Base-by-base conservation (phyloP, 2,113 vertebrate species). In the Paramisgurnus dabryanus region DNA sequence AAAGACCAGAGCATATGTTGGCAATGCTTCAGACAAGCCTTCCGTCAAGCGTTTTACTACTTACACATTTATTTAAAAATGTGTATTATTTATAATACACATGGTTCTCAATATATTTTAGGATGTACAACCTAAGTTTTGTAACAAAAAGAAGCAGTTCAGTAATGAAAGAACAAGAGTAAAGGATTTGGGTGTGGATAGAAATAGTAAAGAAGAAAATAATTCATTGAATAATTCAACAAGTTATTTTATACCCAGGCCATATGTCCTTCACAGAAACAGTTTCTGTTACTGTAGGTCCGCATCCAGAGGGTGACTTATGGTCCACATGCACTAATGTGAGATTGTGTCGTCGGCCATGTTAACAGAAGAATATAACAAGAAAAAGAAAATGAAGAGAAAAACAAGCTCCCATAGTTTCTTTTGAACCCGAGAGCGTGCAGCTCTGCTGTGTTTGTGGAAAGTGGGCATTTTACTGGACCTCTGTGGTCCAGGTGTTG, bases 401-500 rank as follows among this genome's bases (percentile, higher is more conserved):
- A 89, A 89, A 89, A 88, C 88, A 88, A 86, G 87, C 89, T 90
- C 86, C 4, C 81, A 78, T 11, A 0, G 85, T 50, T 78, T 64
- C 72, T 74, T 79, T 58, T 34, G 74, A n/a, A 68, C 72, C 76
- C 55, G 68, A 50, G 4, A 18, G 17, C 69, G 74, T 80, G 68
- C 84, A 83, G 65, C 58, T 47, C 60, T 17, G 81, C 71, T 60
- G 18, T 4, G 58, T 75, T 75, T 63, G 18, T 18, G 47, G 41
- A 58, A 75, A 64, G 72, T 18, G 15, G 18, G 8, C 71, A 63
- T 68, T 80, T 80, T 74, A 41, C 43, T 67, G 80, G 82, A 84
- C 84, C 85, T 82, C 84, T 76, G 83, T n/a, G 87, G 88, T 92
- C 90, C 91, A 94, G 93, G 92, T 94, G 92, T 89, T 91, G 89